phyloP scores from a whole-genome alignment of 2,113 vertebrate species.

The Cricetomys ansorgei region DNA sequence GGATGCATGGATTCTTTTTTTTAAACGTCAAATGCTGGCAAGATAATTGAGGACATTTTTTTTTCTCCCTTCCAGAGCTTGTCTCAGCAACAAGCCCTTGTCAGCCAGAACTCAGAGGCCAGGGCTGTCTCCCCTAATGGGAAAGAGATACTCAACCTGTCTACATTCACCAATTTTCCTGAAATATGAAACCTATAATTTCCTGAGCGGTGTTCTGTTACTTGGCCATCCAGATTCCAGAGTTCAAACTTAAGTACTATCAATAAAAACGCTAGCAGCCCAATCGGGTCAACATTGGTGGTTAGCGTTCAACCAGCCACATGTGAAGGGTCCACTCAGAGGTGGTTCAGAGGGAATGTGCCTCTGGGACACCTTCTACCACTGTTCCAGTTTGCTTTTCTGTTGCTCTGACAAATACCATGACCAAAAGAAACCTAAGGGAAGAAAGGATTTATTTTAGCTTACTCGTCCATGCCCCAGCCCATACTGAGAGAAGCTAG shows the following conservation, averaged over 20 bases:
- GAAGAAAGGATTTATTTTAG: background rate
- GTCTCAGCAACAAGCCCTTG: conserved; percentile 12
- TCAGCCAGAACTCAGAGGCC: conserved; percentile 28
- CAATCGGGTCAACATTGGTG: background rate
- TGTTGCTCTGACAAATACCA: background rate
- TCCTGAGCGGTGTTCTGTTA: background rate
- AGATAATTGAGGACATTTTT: conserved; percentile 58
- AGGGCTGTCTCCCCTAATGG: background rate
- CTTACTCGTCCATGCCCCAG: background rate
- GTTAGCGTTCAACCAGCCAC: background rate
- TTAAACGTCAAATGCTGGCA: conserved; percentile 2
- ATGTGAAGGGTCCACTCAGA: background rate
- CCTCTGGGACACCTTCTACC: background rate
- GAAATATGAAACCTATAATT: conserved; percentile 66
- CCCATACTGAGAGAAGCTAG: background rate
- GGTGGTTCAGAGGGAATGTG: background rate
- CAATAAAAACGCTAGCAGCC: background rate
- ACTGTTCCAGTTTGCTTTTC: background rate
- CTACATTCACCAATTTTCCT: conserved; percentile 44
- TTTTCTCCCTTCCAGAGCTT: background rate
- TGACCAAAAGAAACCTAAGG: background rate
- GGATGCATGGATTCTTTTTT: background rate
- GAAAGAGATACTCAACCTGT: conserved; percentile 41
- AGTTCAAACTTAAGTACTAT: background rate
- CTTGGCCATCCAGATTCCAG: background rate